Evolutionary conservation across 2,113 vertebrate genomes (phyloP).

Genomic region (Herpetotheres cachinnans): DNA sequence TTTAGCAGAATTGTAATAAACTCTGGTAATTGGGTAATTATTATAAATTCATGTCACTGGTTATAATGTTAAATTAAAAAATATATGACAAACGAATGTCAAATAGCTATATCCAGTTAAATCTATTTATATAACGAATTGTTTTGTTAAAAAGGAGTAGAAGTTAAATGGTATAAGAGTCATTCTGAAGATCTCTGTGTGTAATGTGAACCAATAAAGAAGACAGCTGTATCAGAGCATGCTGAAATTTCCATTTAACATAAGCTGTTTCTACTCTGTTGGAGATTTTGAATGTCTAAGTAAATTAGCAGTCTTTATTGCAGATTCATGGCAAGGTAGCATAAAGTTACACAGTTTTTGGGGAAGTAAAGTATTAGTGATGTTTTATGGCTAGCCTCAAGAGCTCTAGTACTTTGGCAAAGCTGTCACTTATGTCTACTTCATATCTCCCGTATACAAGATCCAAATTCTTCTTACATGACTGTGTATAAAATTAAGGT

Average conservation of each 20-base stretch:
- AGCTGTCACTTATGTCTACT: neutral
- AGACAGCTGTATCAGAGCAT: neutral
- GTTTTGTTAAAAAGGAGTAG: neutral
- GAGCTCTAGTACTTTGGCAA: neutral
- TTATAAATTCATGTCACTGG: neutral
- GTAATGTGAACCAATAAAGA: neutral
- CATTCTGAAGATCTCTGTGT: neutral
- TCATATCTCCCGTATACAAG: neutral
- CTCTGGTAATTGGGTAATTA: neutral
- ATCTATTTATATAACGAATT: neutral
- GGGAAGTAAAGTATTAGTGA: neutral
- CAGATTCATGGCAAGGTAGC: neutral
- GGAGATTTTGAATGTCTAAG: constrained; percentile 1
- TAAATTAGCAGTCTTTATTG: constrained; percentile 18
- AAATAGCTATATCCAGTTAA: neutral
- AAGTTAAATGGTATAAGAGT: neutral
- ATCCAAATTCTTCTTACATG: neutral
- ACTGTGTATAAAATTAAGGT: neutral
- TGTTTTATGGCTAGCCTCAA: neutral
- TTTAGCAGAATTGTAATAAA: neutral
- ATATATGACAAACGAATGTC: neutral
- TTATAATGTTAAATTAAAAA: neutral
- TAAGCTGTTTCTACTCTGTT: neutral
- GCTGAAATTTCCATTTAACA: neutral
- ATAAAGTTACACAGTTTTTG: neutral